Evolutionary conservation across 2,888 invertebrate genomes (phyloP), one percentile per base, ranked within the genome.

Genomic region (Cerceris ruficornis): DNA sequence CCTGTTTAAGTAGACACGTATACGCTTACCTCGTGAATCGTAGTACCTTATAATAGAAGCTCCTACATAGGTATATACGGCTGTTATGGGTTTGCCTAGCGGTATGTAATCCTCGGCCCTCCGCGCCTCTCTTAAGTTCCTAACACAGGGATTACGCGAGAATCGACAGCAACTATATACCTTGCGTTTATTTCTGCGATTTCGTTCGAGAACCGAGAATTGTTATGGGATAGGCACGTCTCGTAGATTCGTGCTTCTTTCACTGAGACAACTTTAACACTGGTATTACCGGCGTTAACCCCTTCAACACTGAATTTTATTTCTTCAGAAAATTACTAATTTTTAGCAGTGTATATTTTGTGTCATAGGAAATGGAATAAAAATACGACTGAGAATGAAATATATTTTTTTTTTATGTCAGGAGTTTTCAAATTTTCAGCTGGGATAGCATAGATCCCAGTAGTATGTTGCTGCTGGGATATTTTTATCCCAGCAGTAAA

Each of bases 1-100:
- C 71, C 66, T 71, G 81, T 83, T 81, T 85, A 85, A 84, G 84
- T 79, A 83, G 81, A 78, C 71, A 84, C 80, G 73, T 78, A 79
- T 69, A 80, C 74, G 68, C 68, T 74, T 72, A 62, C 64, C 41
- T 50, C 28, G 28, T 64, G 70, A 62, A 66, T 75, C 75, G 42
- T 62, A 62, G 59, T 59, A 69, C 67, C 72, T 76, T 66, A 60
- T 73, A 79, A 72, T 60, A 75, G 67, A 60, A 65, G 43, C 55
- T 43, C 17, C 15, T n/a, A 55, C 55, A 50, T n/a, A 17, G 42
- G n/a, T 11, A 15, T 61, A 17, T 9, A 39, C 7, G 7, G 8
- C 39, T 39, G 60, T 67, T 79, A 82, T 55, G 39, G 55, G 71
- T 82, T 77, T 76, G 70, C 77, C 28, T 62, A 75, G 68, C 60